Percentiles rank a stretch among this genome's conserved stretches.
These are phyloP conservation scores for Phyllostomus hastatus DNA, from an alignment of 2,113 vertebrate genomes.

Conservation along the genomic window DNA sequence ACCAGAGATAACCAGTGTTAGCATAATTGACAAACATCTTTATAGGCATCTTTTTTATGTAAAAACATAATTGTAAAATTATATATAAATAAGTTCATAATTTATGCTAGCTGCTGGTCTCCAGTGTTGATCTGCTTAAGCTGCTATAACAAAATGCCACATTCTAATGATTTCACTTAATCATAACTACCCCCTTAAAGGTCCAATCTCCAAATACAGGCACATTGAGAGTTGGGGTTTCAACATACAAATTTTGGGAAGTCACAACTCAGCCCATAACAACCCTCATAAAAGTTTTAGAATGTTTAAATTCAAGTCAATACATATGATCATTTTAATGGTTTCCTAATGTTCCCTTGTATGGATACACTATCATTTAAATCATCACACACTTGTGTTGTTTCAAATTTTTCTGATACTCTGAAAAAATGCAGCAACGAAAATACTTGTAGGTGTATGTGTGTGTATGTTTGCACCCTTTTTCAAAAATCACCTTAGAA, in stretches of 20 bases:
- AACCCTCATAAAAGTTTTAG: not conserved
- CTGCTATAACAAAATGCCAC: not conserved
- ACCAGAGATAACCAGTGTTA: not conserved
- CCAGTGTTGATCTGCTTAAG: not conserved
- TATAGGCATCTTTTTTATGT: not conserved
- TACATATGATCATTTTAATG: not conserved
- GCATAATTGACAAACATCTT: not conserved
- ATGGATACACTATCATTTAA: not conserved
- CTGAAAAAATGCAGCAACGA: not conserved
- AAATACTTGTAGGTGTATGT: not conserved
- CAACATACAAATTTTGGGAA: not conserved
- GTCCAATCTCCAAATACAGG: not conserved
- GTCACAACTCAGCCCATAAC: not conserved
- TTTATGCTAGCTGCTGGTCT: not conserved
- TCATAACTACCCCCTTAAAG: not conserved
- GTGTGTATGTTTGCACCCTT: not conserved
- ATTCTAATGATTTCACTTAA: not conserved
- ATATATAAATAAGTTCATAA: not conserved
- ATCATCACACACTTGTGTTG: not conserved
- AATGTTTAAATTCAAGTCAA: not conserved
- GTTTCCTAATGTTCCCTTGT: not conserved
- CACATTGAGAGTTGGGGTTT: not conserved
- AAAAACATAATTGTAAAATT: not conserved
- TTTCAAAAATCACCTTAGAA: not conserved
- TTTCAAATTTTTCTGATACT: not conserved